Percentiles rank a stretch among this genome's conserved stretches.
Evolutionary conservation across 2,113 vertebrate species (phyloP).

Genomic region (Sardina pilchardus): DNA sequence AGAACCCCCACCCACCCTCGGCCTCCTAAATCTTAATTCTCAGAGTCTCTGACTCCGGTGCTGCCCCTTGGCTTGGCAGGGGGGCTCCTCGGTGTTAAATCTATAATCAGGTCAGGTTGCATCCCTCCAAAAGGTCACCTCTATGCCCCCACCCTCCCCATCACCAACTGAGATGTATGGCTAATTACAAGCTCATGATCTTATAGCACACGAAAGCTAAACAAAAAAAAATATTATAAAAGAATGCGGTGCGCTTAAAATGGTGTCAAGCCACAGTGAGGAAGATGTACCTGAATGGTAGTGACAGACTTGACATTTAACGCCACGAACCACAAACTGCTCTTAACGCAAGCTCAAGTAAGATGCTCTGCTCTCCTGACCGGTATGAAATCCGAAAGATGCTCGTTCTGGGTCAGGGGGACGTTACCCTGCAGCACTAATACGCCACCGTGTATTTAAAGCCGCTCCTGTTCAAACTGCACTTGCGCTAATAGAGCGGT

Average conservation of each 20-base stretch:
- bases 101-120: slow-evolving; percentile 15
- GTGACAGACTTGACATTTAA: neutral
- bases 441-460: neutral
- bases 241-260: neutral
- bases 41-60: neutral
- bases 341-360: neutral
- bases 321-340: neutral
- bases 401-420: neutral
- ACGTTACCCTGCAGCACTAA: neutral
- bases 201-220: neutral
- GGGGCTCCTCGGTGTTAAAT: neutral
- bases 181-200: slow-evolving; percentile 14
- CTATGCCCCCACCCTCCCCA: neutral
- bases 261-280: neutral
- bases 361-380: neutral
- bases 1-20: slow-evolving; percentile 42
- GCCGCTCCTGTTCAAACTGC: neutral
- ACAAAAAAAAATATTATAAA: neutral
- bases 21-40: neutral
- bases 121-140: neutral
- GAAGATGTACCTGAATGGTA: neutral
- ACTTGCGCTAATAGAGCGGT: neutral
- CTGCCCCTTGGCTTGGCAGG: neutral
- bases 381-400: no score
- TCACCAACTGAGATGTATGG: neutral